A percentile compares a stretch with the other conserved stretches of the same genome.
Conservation (phyloP, 2,113 vertebrate genomes). For the Dipodomys spectabilis region DNA sequence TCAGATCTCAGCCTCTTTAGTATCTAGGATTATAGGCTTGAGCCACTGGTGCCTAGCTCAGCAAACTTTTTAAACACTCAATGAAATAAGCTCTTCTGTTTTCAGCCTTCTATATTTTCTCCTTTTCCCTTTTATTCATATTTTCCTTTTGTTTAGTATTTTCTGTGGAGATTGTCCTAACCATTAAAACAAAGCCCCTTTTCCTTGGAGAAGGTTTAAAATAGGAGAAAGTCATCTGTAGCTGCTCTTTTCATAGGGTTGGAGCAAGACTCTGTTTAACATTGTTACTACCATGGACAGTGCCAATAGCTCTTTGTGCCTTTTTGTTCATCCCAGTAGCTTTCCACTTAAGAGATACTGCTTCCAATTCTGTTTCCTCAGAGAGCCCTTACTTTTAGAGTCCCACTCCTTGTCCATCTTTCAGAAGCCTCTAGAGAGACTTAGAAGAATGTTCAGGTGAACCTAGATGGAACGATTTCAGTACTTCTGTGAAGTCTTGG, state of each 20-base stretch:
- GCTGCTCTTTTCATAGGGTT: background rate
- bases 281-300: background rate
- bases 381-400: background rate
- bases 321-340: background rate
- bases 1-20: no score
- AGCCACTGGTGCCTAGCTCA: background rate
- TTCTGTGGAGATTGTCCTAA: background rate
- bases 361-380: background rate
- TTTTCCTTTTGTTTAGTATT: slow-evolving; percentile 5
- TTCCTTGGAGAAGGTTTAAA: background rate
- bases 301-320: background rate
- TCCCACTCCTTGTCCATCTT: background rate
- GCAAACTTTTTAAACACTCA: background rate
- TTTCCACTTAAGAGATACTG: background rate
- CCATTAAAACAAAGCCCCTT: background rate
- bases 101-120: background rate
- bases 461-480: no score
- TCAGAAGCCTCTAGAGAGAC: background rate
- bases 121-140: background rate
- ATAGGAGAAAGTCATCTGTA: background rate
- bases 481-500: background rate
- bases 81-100: background rate
- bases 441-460: background rate
- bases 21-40: no score
- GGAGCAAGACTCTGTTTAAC: background rate